Evolutionary conservation across 1,140 invertebrate genomes (phyloP), one percentile per base, ranked within the genome.

Genomic region (Scylla paramamosain): DNA sequence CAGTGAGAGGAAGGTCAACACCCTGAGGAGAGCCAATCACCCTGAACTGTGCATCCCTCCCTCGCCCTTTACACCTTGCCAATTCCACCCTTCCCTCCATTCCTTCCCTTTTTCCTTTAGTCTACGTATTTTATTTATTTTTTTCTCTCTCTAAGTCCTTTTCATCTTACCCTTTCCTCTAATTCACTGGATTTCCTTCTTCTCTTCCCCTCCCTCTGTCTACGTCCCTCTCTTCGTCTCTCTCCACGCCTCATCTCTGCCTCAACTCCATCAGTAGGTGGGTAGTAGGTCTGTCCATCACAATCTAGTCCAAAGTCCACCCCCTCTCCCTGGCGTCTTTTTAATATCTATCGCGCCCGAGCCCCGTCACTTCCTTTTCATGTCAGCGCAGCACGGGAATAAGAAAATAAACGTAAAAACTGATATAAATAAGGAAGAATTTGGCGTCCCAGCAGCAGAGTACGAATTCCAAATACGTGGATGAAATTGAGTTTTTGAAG

Each of bases 1-100:
- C 67, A n/a, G 25, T 7, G 8, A 77, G 67, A 31, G 88, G 32
- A 39, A 45, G 48, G 89, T 91, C 89, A 91, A 91, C 89, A 91
- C n/a, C 89, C 16, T 52, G 7, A 29, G 29, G 89, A 12, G 8
- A n/a, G 48, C 46, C 89, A 91, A 91, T 91, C 89, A 39, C 16
- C 46, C 45, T 14, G 52, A 91, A 46, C 4, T 31, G 89, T 29
- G 2, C 4, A 29, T n/a, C 46, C 91, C 29, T 25, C 28, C n/a
- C 32, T 46, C 39, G 83, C 77, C 20, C n/a, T 48, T 67, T n/a
- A 67, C 28, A 48, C 48, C 48, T 67, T 16, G 20, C n/a, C 86
- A 88, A 88, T 88, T 46, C 10, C 0, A 31, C 52, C 90, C 48
- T 77, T 14, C 12, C 91, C 91, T 46, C 67, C 59, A 12, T 87